A percentile compares a stretch with the other conserved stretches of the same genome.
Conservation (phyloP, 2,888 invertebrate species). For the Copidosoma aretas region DNA sequence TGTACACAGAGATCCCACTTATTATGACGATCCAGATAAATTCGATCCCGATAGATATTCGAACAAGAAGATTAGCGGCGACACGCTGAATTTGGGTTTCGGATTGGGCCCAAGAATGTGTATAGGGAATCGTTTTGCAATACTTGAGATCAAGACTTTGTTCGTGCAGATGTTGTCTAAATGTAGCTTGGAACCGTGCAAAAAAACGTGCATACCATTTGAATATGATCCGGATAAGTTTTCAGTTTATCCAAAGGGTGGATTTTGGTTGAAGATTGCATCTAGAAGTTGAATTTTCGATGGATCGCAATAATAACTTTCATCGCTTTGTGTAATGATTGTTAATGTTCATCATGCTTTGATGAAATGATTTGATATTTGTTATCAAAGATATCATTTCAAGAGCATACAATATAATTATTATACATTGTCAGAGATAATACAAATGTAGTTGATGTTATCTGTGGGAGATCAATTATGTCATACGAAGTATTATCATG, state of each 20-base stretch:
- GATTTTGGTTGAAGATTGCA: slow-evolving; percentile 41
- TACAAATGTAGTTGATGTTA: no score
- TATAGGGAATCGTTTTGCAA: slow-evolving; percentile 60
- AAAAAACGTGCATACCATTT: slow-evolving; percentile 60
- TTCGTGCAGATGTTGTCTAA: slow-evolving; percentile 39
- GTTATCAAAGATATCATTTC: no score
- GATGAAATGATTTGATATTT: no score
- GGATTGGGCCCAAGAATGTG: slow-evolving; percentile 51
- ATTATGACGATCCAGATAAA: slow-evolving; percentile 56
- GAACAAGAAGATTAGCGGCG: slow-evolving; percentile 44
- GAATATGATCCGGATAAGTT: slow-evolving; percentile 27
- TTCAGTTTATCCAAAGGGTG: slow-evolving; percentile 15
- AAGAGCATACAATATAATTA: no score
- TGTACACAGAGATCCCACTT: slow-evolving; percentile 55
- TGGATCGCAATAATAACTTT: no score
- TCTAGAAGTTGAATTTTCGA: slow-evolving; percentile 7
- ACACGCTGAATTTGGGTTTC: slow-evolving; percentile 46
- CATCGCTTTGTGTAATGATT: no score
- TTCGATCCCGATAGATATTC: slow-evolving; percentile 60
- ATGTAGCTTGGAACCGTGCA: slow-evolving; percentile 47
- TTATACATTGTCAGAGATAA: no score
- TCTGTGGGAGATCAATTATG: no score
- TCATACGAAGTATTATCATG: no score
- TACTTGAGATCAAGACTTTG: slow-evolving; percentile 48
- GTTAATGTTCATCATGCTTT: no score